A percentile compares a stretch with the other conserved stretches of the same genome.
Evolutionary conservation across 2,888 invertebrate genomes (phyloP).

Genomic region (Lochmaea capreae): DNA sequence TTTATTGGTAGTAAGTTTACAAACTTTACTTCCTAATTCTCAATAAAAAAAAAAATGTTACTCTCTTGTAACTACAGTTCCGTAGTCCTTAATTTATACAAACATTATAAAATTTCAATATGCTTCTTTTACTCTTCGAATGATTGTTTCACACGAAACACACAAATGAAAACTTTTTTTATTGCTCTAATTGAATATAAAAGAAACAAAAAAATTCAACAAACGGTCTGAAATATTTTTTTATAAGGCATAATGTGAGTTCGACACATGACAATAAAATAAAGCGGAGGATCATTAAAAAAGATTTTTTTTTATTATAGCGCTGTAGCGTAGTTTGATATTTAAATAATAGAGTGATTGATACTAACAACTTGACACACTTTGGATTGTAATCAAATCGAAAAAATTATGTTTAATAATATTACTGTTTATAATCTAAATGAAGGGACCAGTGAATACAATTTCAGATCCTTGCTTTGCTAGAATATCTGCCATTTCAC

Average conservation of each 20-base stretch:
- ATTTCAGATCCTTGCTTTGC: too few species aligned
- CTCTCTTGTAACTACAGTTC: too few species aligned
- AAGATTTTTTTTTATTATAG: background rate
- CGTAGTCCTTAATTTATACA: background rate
- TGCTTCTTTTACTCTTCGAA: background rate
- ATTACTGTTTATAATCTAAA: too few species aligned
- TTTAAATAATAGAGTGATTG: background rate
- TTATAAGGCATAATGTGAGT: background rate
- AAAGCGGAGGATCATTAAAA: background rate
- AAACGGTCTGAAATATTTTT: background rate
- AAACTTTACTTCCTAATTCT: too few species aligned
- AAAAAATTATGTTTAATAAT: too few species aligned
- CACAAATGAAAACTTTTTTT: background rate
- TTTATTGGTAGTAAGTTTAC: slow-evolving; percentile 10
- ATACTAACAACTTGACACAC: background rate
- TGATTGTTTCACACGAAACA: background rate
- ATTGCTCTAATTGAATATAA: background rate
- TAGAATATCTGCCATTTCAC: too few species aligned
- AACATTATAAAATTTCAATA: background rate
- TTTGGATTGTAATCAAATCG: background rate
- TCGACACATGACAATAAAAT: background rate
- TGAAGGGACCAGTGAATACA: too few species aligned
- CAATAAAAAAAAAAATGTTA: too few species aligned
- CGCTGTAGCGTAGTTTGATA: background rate
- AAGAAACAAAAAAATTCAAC: background rate